phyloP scores from a whole-genome alignment of 2,797 vertebrate species.

The Paramormyrops hopkinsi region DNA sequence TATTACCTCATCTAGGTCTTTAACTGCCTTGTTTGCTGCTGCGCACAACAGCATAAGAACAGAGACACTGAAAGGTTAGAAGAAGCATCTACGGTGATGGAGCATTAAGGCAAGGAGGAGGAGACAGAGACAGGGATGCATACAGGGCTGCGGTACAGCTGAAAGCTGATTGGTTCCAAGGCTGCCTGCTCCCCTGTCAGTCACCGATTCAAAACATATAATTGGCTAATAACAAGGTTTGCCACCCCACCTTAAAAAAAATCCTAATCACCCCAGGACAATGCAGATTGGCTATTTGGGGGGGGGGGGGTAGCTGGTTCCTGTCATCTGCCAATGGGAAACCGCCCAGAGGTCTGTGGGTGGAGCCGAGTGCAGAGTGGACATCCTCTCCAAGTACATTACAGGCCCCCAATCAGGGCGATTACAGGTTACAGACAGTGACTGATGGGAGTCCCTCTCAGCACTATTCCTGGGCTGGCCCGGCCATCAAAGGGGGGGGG shows the following conservation, averaged over 20 bases:
- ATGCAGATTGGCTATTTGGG: background rate
- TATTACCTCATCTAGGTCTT: background rate
- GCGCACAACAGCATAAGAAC: background rate
- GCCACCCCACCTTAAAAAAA: background rate
- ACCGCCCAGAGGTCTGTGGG: background rate
- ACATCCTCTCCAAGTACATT: background rate
- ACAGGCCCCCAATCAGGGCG: background rate
- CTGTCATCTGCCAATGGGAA: background rate
- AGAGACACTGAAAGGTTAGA: background rate
- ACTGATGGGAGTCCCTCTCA: background rate
- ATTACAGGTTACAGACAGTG: background rate
- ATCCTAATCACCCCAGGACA: background rate
- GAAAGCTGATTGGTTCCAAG: background rate
- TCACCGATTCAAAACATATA: background rate
- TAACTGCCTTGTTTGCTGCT: background rate
- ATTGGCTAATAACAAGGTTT: background rate
- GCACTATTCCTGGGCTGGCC: background rate
- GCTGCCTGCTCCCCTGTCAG: background rate
- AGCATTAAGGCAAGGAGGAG: background rate
- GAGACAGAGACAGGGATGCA: background rate
- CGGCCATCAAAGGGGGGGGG: background rate
- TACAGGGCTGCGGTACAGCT: background rate
- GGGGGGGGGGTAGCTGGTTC: background rate
- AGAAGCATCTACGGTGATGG: background rate
- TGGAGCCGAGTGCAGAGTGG: background rate